These are phyloP conservation scores for Scaptomyza cyrtandrae DNA, from an alignment of 2,888 invertebrate genomes.

Conservation along the genomic window DNA sequence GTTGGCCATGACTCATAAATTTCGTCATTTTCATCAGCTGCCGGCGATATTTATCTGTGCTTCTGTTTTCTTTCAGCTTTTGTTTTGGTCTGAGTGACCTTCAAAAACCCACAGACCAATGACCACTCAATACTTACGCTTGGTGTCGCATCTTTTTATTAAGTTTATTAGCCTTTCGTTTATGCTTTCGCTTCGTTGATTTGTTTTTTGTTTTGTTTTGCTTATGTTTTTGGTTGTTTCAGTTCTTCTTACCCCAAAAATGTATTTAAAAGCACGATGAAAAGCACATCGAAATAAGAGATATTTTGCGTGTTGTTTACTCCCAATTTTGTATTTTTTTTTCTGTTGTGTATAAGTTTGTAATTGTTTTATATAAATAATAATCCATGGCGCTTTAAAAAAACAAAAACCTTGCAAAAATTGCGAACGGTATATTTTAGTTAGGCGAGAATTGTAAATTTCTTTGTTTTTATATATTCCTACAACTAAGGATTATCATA, in stretches of 20 bases:
- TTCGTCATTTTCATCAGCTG: slow-evolving; percentile 25
- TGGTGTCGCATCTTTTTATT: slow-evolving; percentile 12
- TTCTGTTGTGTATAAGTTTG: neutral
- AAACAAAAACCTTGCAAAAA: neutral
- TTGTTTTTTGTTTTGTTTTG: neutral
- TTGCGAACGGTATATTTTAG: neutral
- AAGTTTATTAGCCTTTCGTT: slow-evolving; percentile 29
- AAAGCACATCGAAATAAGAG: slow-evolving; percentile 14
- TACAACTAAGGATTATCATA: too few species aligned
- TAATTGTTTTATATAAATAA: neutral
- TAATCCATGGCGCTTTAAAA: neutral
- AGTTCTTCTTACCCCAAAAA: slow-evolving; percentile 29
- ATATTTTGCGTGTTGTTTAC: slow-evolving; percentile 35
- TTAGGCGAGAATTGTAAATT: neutral
- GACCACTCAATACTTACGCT: neutral
- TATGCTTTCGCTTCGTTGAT: neutral
- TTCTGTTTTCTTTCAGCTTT: neutral
- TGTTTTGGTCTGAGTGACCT: slow-evolving; percentile 37
- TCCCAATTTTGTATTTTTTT: neutral
- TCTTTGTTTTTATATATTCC: too few species aligned
- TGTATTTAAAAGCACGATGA: neutral
- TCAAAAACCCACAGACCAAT: slow-evolving; percentile 15
- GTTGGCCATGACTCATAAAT: slow-evolving; percentile 38
- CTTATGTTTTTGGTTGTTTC: neutral
- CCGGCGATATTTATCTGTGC: too few species aligned